Conservation (phyloP, 2,797 vertebrate genomes). For the Serranus cabrilla region DNA sequence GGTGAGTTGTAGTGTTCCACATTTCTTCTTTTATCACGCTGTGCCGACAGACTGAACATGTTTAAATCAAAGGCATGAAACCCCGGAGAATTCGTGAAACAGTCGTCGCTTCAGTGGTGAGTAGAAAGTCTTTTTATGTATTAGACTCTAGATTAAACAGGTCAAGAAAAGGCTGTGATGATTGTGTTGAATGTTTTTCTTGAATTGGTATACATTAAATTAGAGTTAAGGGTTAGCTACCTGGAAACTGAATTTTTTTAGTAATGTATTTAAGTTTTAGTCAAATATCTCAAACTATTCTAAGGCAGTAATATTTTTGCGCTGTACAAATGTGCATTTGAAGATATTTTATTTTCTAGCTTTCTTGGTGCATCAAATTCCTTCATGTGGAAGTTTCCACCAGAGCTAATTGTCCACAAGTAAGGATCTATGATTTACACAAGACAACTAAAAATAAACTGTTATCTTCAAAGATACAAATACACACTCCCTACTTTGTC, state of each 20-base stretch:
- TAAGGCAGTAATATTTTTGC: background rate
- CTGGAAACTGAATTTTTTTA: too few species aligned
- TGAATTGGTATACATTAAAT: background rate
- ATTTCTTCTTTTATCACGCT: slow-evolving; percentile 15
- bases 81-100: background rate
- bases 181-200: background rate
- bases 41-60: background rate
- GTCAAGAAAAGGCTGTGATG: background rate
- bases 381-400: slow-evolving; percentile 44
- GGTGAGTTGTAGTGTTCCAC: background rate
- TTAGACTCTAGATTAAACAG: background rate
- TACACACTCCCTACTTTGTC: background rate
- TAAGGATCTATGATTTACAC: slow-evolving; percentile 8
- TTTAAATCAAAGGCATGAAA: background rate
- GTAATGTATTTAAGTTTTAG: too few species aligned
- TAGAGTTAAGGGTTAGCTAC: background rate
- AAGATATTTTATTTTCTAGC: background rate
- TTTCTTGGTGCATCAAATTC: background rate
- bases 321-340: background rate
- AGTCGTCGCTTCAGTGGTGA: background rate
- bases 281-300: background rate
- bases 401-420: slow-evolving; percentile 36
- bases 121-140: background rate
- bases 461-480: background rate
- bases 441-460: background rate